A percentile compares a stretch with the other conserved stretches of the same genome.
phyloP scores from a whole-genome alignment of 35 echinoderm and acorn worm genomes.

The Ptychodera flava region DNA sequence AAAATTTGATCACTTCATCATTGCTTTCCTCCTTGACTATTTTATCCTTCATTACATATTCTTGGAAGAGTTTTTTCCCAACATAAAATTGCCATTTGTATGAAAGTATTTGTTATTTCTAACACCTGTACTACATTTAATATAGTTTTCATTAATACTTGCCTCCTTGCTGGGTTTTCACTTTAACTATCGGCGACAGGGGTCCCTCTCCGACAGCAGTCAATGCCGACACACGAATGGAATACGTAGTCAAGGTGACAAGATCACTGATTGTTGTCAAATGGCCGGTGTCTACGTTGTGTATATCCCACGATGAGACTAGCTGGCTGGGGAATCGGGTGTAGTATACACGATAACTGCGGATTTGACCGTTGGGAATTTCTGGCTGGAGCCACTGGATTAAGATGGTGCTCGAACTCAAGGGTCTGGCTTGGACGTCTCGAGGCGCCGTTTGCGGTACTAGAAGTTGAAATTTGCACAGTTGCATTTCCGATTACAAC shows the following conservation, averaged over 20 bases:
- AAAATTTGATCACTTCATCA: too few relatives aligned
- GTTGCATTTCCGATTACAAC: too few relatives aligned
- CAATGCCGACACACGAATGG: slow-evolving; percentile 70
- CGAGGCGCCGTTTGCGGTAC: slow-evolving; percentile 61
- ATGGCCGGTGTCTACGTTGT: slow-evolving; percentile 26
- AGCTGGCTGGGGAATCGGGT: slow-evolving; percentile 54
- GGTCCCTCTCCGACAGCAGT: slow-evolving; percentile 81
- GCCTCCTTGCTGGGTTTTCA: slow-evolving; percentile 97
- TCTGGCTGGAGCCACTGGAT: slow-evolving; percentile 74
- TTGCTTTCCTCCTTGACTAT: too few relatives aligned
- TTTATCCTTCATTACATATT: too few relatives aligned
- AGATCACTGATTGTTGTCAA: slow-evolving; percentile 80
- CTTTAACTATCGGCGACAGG: slow-evolving; percentile 53
- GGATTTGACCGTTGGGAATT: slow-evolving; percentile 71
- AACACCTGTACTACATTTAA: too few relatives aligned
- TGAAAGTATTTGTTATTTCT: too few relatives aligned
- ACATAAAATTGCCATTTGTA: too few relatives aligned
- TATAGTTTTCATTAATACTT: too few relatives aligned
- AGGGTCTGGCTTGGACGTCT: slow-evolving; percentile 64
- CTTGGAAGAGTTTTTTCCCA: too few relatives aligned
- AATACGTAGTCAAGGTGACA: slow-evolving; percentile 74
- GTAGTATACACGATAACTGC: slow-evolving; percentile 84
- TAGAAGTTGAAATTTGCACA: slow-evolving; percentile 20
- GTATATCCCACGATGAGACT: slow-evolving; percentile 55
- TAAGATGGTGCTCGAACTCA: slow-evolving; percentile 87